Base-by-base conservation (phyloP, 2,113 vertebrate genomes). In the Malurus elegans region DNA sequence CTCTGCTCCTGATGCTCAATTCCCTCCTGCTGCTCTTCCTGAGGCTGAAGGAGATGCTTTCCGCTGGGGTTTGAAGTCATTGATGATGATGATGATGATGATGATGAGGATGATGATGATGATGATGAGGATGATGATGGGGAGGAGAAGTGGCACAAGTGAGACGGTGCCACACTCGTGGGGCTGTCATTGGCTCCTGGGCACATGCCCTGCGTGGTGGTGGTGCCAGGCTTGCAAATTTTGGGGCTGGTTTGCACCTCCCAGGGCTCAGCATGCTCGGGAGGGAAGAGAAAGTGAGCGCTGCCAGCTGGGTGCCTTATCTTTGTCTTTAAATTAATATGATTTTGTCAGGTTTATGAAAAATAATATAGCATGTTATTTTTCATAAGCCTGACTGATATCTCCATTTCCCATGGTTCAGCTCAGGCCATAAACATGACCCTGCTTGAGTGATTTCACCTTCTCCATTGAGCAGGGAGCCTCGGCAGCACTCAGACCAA, bases 241-340 rank as follows among this genome's bases (percentile, higher is more conserved):
- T 69, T 3, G 6, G 58, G 58, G 61, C 31, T 44, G 19, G 11
- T 86, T 93, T 81, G 64, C 32, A 16, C 57, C 65, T 78, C 26
- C 44, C 54, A 15, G 88, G 85, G 79, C 28, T 29, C 74, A 26
- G 72, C 31, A 0, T 0, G 23, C 47, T 90, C 8, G 3, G 57
- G 38, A 29, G 86, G 45, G 82, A 90, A 88, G 90, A 91, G 93
- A 62, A 86, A 93, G 80, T 10, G 73, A 72, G 64, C 0, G 1
- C 91, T 93, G 76, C 88, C 87, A 79, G 90, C 90, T 69, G 86
- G 40, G 92, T 73, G 78, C 96, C 96, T 95, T 88, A 80, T 95
- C 97, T 96, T 96, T 94, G 95, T 93, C 96, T 97, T 96, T 97
- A 96, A 96, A 97, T 95, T 95, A 96, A 97, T 95, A 88, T 58